Base-by-base conservation (phyloP, 2,797 vertebrate species). In the Staurois parvus region DNA sequence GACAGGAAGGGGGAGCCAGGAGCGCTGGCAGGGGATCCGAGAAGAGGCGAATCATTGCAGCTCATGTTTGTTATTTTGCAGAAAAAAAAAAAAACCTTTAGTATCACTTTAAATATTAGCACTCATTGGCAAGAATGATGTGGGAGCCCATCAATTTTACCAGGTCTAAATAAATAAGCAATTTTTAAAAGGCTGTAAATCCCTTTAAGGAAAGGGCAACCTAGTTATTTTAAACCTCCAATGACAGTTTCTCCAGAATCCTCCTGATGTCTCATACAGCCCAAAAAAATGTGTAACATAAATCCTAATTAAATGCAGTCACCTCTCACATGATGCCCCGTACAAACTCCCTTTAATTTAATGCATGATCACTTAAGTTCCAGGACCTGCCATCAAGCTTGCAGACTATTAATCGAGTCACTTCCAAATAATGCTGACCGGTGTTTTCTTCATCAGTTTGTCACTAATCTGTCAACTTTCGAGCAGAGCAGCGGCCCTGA, bases 321-420 rank as follows among this genome's bases (percentile, higher is more conserved):
- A 32, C 7, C 48, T 56, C 8, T 56, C 48, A 26, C 74, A 59
- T 8, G 42, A 17, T 3, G 28, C 1, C 26, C 21, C 2, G 59
- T 26, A 64, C 48, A 32, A 8, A 56, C 74, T n/a, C 7, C 1
- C 21, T 40, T 79, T 48, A 21, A 79, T 79, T 79, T 69, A 79
- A 79, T 79, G 64, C 40, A 52, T 69, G 77, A 79, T 3, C 40
- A 79, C 37, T 37, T 69, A 52, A 42, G 11, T 45, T 7, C 48
- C 32, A 45, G 37, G 34, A 30, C 59, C 37, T 69, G 66, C 34
- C 26, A 48, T 24, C 37, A 28, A 69, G 19, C 64, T 48, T 29
- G 40, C 64, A 68, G 24, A 26, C 37, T 83, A 83, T 19, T 24
- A 26, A 45, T 13, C 34, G 37, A 83, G 11, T 69, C 81, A 67